These are phyloP conservation scores for Oryzias javanicus DNA, from an alignment of 2,113 vertebrate genomes.

Conservation along the genomic window DNA sequence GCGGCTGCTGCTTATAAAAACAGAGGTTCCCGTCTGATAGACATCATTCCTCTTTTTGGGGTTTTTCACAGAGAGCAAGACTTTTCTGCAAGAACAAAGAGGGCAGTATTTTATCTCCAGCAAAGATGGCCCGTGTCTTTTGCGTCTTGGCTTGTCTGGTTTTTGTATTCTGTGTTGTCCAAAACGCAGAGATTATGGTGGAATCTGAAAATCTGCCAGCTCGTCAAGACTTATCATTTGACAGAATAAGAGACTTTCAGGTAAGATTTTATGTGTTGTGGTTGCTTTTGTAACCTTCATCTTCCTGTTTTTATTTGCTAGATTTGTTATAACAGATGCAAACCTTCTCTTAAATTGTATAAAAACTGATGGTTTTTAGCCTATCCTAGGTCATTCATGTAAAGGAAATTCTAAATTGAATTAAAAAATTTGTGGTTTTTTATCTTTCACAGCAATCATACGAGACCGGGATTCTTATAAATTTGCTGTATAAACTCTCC, in stretches of 20 bases:
- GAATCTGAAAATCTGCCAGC: conserved; percentile 16
- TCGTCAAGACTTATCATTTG: conserved; percentile 15
- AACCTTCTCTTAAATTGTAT: no score
- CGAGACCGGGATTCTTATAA: conserved; percentile 4
- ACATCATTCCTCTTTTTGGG: neutral
- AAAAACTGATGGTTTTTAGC: no score
- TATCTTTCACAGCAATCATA: conserved; percentile 19
- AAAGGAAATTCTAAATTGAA: no score
- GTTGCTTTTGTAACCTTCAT: neutral
- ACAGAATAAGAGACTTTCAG: conserved; percentile 17
- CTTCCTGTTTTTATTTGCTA: neutral
- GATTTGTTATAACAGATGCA: no score
- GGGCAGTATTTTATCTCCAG: neutral
- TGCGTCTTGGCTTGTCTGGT: conserved; percentile 39
- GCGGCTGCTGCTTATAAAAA: conserved; percentile 40
- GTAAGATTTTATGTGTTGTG: conserved; percentile 25
- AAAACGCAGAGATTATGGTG: conserved; percentile 1
- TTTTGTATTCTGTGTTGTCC: conserved; percentile 12
- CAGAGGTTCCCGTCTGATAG: neutral
- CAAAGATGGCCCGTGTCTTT: conserved; percentile 31
- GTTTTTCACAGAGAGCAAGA: neutral
- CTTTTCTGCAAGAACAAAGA: conserved; percentile 1
- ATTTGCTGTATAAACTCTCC: conserved; percentile 31
- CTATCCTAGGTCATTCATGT: no score
- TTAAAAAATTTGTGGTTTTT: no score